Percentiles rank a stretch among this genome's conserved stretches.
Conservation (phyloP, 2,888 invertebrate genomes). For the Aelia acuminata region DNA sequence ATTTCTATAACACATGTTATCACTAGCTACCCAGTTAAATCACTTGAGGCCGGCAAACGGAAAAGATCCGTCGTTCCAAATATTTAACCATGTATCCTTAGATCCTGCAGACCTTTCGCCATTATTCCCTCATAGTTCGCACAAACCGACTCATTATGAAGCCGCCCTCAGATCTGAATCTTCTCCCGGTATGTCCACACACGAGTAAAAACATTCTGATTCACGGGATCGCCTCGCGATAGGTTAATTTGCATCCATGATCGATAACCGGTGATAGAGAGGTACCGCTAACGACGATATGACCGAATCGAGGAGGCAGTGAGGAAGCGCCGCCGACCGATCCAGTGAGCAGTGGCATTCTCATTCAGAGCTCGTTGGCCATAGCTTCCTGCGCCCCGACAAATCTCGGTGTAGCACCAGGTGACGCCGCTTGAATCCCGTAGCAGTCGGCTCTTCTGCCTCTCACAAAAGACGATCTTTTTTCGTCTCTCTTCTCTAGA, state of each 20-base stretch:
- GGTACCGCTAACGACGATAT: neutral
- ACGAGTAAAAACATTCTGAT: neutral
- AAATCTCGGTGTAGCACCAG: conserved; percentile 3
- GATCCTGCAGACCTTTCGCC: too few relatives aligned
- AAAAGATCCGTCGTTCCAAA: too few relatives aligned
- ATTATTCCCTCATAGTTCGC: too few relatives aligned
- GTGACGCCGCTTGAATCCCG: neutral
- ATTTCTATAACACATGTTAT: too few relatives aligned
- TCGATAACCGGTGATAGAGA: neutral
- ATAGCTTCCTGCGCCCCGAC: neutral
- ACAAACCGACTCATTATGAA: neutral
- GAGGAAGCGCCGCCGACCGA: neutral
- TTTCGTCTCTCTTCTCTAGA: neutral
- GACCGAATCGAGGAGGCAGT: neutral
- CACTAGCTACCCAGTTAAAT: too few relatives aligned
- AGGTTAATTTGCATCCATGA: neutral
- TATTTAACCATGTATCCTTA: too few relatives aligned
- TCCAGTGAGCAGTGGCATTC: neutral
- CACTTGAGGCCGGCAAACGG: too few relatives aligned
- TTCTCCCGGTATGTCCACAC: neutral
- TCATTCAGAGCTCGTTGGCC: neutral
- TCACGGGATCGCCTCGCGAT: neutral
- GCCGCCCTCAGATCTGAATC: neutral
- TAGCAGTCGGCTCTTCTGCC: conserved; percentile 19
- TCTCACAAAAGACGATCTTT: neutral